These are phyloP conservation scores for Arnoldichthys spilopterus DNA, from an alignment of 2,797 vertebrate species.

Conservation along the genomic window DNA sequence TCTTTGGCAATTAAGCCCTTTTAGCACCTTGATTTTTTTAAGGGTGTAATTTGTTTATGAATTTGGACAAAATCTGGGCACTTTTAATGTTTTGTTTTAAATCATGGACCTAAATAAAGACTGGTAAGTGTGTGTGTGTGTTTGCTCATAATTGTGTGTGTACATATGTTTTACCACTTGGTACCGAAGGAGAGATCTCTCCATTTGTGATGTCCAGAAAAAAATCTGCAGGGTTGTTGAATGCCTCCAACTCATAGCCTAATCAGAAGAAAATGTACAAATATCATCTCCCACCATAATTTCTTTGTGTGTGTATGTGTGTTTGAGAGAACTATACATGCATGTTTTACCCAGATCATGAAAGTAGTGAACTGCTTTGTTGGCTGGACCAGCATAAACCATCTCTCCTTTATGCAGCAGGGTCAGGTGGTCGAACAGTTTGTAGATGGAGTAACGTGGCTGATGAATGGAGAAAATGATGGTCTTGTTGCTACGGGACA, in stretches of 20 bases:
- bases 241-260: conserved; percentile 78
- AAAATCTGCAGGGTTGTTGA: conserved; percentile 82
- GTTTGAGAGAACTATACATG: neutral
- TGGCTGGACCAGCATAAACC: conserved; percentile 72
- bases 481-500: conserved; percentile 77
- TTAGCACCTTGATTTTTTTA: too few species aligned
- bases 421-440: conserved; percentile 73
- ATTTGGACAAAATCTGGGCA: too few species aligned
- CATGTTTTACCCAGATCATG: conserved; percentile 67
- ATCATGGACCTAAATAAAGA: neutral
- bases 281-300: neutral
- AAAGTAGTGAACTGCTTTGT: conserved; percentile 72
- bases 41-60: too few species aligned
- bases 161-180: conserved; percentile 28
- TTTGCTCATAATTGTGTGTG: neutral
- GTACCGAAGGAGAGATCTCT: conserved; percentile 19
- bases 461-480: conserved; percentile 85
- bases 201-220: conserved; percentile 82
- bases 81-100: too few species aligned
- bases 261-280: neutral
- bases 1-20: too few species aligned
- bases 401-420: conserved; percentile 73
- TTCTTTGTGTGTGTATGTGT: neutral
- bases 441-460: conserved; percentile 83
- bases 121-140: too few species aligned